phyloP scores from a whole-genome alignment of 2,888 invertebrate species.

The Epinotia ramella region DNA sequence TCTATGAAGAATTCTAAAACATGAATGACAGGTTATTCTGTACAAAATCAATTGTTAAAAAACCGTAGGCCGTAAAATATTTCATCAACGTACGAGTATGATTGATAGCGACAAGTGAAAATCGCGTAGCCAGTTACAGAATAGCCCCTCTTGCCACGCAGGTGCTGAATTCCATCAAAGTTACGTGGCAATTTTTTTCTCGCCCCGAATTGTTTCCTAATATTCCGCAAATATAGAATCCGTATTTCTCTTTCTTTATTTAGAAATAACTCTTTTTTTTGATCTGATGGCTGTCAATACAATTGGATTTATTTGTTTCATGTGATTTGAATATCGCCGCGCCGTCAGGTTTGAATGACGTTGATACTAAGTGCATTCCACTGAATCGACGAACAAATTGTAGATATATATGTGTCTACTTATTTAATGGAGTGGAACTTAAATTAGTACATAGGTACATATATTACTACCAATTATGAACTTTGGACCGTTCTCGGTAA shows the following conservation, averaged over 20 bases:
- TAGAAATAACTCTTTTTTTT: slow-evolving; percentile 14
- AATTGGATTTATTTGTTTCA: slow-evolving; percentile 7
- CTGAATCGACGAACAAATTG: neutral
- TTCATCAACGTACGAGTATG: neutral
- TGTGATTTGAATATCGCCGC: slow-evolving; percentile 14
- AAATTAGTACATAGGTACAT: neutral
- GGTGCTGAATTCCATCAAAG: slow-evolving; percentile 41
- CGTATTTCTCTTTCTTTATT: slow-evolving; percentile 7
- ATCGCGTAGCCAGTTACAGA: slow-evolving; percentile 10
- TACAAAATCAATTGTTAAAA: neutral
- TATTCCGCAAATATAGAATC: slow-evolving; percentile 5
- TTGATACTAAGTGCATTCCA: slow-evolving; percentile 19
- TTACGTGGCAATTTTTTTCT: slow-evolving; percentile 29
- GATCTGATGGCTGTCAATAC: slow-evolving; percentile 27
- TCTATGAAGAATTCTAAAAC: neutral
- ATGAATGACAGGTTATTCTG: neutral
- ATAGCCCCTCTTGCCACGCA: slow-evolving; percentile 21
- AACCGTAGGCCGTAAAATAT: neutral
- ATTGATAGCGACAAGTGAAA: slow-evolving; percentile 5
- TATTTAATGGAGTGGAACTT: neutral
- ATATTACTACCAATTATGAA: neutral
- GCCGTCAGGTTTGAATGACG: slow-evolving; percentile 4
- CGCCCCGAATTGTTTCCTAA: slow-evolving; percentile 28
- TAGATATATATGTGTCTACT: neutral
- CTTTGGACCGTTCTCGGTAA: neutral